Percentiles rank a stretch among this genome's conserved stretches.
Evolutionary conservation across 2,113 vertebrate genomes (phyloP).

Genomic region (Zapus hudsonius): DNA sequence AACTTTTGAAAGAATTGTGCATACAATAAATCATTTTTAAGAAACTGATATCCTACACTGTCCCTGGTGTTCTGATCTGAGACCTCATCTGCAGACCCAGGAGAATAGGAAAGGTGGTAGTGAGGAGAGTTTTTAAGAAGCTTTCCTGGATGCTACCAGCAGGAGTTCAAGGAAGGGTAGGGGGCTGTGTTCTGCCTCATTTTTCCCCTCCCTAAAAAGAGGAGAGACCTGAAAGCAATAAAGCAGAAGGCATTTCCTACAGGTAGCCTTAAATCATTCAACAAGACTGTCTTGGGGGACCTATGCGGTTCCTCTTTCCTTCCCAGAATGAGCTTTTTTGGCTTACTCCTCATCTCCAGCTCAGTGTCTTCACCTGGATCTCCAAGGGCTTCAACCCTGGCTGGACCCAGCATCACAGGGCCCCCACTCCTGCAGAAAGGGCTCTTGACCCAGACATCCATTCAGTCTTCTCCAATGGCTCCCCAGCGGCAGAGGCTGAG

Average conservation of each 20-base stretch:
- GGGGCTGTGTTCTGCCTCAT: conserved; percentile 56
- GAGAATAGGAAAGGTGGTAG: neutral
- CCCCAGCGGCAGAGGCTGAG: conserved; percentile 78
- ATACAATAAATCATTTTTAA: neutral
- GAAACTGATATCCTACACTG: rapidly evolving
- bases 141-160: conserved; percentile 29
- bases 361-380: conserved; percentile 84
- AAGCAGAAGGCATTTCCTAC: conserved; percentile 89
- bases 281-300: conserved; percentile 76
- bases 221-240: conserved; percentile 79
- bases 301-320: conserved; percentile 82
- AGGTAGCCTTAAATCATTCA: conserved; percentile 91
- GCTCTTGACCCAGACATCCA: conserved; percentile 83
- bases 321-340: conserved; percentile 81
- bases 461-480: conserved; percentile 81
- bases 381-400: conserved; percentile 77
- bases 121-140: neutral
- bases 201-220: neutral
- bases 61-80: neutral
- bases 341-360: conserved; percentile 80
- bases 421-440: conserved; percentile 71
- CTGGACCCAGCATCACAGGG: conserved; percentile 63
- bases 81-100: neutral
- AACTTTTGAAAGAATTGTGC: neutral
- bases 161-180: conserved; percentile 53